These are phyloP conservation scores for Conomelus anceps DNA, from an alignment of 2,888 invertebrate species.

Conservation along the genomic window DNA sequence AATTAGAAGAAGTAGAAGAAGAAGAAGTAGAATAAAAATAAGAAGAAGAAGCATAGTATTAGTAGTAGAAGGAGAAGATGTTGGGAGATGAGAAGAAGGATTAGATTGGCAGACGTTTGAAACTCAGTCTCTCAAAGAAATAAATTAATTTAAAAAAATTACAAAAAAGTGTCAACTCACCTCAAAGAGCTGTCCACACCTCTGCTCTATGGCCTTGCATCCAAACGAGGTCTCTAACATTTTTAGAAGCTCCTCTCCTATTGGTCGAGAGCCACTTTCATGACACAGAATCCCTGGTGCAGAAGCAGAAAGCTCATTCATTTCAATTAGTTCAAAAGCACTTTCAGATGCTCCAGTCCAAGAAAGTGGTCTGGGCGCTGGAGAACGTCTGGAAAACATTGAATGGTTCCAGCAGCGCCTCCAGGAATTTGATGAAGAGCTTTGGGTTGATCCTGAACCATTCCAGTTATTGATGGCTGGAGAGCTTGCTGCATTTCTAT, in stretches of 20 bases:
- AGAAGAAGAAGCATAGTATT: too few species aligned
- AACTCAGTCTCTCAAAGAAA: too few species aligned
- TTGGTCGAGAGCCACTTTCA: neutral
- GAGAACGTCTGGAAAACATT: too few species aligned
- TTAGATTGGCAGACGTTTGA: too few species aligned
- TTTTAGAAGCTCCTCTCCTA: neutral
- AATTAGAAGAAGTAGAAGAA: too few species aligned
- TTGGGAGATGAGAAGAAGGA: too few species aligned
- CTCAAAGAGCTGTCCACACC: neutral
- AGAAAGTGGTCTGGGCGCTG: neutral
- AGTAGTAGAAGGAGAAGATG: too few species aligned
- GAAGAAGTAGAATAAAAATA: too few species aligned
- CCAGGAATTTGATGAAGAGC: too few species aligned
- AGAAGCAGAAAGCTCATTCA: neutral
- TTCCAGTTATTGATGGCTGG: too few species aligned
- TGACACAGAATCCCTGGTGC: neutral
- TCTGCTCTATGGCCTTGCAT: neutral
- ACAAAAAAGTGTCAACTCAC: neutral
- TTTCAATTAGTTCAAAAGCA: neutral
- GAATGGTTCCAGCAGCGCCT: too few species aligned
- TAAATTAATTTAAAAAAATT: neutral
- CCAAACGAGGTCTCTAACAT: neutral
- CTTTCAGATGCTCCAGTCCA: neutral
- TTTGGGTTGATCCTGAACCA: too few species aligned
- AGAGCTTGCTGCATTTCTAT: neutral